Conservation (phyloP, 2,797 vertebrate genomes). For the Lindbergichthys nudifrons region DNA sequence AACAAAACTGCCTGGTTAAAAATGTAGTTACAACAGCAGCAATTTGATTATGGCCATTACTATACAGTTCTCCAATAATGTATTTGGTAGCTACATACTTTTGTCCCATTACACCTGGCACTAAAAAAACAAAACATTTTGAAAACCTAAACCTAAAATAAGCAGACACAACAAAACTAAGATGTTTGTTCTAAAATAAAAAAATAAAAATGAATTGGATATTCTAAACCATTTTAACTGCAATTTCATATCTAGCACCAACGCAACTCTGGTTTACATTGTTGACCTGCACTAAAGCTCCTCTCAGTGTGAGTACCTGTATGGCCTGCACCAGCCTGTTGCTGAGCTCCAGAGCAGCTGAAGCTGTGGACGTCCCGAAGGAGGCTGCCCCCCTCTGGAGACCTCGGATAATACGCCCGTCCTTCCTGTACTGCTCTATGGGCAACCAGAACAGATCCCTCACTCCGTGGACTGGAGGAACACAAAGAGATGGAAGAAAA, state of each 20-base stretch:
- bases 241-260: background rate
- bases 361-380: conserved; percentile 93
- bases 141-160: too few species aligned
- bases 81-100: too few species aligned
- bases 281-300: background rate
- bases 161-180: too few species aligned
- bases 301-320: conserved; percentile 81
- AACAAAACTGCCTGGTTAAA: too few species aligned
- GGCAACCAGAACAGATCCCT: conserved; percentile 95
- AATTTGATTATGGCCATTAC: too few species aligned
- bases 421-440: conserved; percentile 94
- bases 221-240: too few species aligned
- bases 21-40: too few species aligned
- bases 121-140: too few species aligned
- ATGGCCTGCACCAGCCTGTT: conserved; percentile 96
- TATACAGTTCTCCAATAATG: too few species aligned
- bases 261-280: background rate
- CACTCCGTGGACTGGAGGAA: conserved; percentile 89
- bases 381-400: conserved; percentile 94
- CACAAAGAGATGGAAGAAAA: background rate
- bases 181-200: too few species aligned
- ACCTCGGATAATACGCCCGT: conserved; percentile 94
- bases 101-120: too few species aligned
- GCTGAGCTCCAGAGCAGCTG: conserved; percentile 94
- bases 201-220: too few species aligned